phyloP scores from a whole-genome alignment of 1,140 invertebrate genomes.

The Trissolcus basalis region DNA sequence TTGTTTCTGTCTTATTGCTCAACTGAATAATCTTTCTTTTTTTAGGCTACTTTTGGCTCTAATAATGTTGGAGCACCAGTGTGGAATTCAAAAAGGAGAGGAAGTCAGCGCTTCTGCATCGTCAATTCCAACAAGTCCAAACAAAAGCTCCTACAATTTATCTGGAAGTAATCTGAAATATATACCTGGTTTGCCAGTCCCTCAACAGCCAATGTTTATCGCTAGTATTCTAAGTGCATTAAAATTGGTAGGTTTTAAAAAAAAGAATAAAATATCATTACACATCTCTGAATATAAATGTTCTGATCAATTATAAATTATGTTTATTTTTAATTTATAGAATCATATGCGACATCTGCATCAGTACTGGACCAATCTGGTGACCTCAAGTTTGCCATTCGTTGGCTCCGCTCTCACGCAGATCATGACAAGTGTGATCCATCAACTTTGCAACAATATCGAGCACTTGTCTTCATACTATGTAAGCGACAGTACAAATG shows the following conservation, averaged over 20 bases:
- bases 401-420: constrained; percentile 85
- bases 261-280: no score
- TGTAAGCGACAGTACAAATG: constrained; percentile 59
- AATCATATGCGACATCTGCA: constrained; percentile 83
- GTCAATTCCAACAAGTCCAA: constrained; percentile 66
- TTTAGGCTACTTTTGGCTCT: constrained; percentile 81
- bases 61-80: constrained; percentile 87
- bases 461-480: constrained; percentile 80
- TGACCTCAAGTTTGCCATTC: constrained; percentile 86
- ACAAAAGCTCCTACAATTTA: constrained; percentile 65
- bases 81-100: constrained; percentile 76
- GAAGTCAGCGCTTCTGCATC: constrained; percentile 64
- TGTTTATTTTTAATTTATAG: constrained; percentile 61
- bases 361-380: constrained; percentile 87
- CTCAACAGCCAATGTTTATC: constrained; percentile 91
- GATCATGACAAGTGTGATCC: constrained; percentile 86
- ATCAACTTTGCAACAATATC: constrained; percentile 90
- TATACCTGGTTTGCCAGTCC: constrained; percentile 81
- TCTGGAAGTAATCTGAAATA: constrained; percentile 78
- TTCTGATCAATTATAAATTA: no score
- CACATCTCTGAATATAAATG: neutral
- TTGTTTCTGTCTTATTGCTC: neutral
- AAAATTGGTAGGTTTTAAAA: constrained; percentile 71
- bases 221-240: constrained; percentile 88
- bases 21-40: neutral